These are phyloP conservation scores for Phyllopteryx taeniolatus DNA, from an alignment of 2,113 vertebrate species.

Conservation along the genomic window DNA sequence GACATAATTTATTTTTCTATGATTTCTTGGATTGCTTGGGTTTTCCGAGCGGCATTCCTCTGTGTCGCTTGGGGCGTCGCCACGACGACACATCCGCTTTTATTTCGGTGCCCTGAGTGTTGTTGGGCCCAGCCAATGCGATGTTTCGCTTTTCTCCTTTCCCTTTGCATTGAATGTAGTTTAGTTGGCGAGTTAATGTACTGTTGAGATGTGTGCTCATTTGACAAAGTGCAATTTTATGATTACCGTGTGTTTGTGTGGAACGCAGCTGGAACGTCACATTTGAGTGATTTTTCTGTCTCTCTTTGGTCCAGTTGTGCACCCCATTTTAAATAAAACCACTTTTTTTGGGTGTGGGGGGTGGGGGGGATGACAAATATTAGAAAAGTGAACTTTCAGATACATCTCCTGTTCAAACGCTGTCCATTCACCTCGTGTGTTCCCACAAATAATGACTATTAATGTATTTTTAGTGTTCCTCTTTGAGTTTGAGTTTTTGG, in stretches of 20 bases:
- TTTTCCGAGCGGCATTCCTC: slow-evolving; percentile 71
- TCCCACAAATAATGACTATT: slow-evolving; percentile 21
- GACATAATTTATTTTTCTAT: slow-evolving; percentile 73
- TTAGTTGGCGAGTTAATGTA: slow-evolving; percentile 69
- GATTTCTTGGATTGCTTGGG: slow-evolving; percentile 68
- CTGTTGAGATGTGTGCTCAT: slow-evolving; percentile 66
- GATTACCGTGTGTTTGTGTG: slow-evolving; percentile 49
- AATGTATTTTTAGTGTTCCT: background rate
- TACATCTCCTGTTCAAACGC: background rate
- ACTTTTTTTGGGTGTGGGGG: slow-evolving; percentile 26
- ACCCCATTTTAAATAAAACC: slow-evolving; percentile 45
- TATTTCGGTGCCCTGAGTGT: slow-evolving; percentile 28
- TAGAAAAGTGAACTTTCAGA: slow-evolving; percentile 13
- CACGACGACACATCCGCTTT: slow-evolving; percentile 9
- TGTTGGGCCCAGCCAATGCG: slow-evolving; percentile 33
- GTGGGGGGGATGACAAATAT: background rate
- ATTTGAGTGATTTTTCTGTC: slow-evolving; percentile 34
- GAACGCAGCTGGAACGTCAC: slow-evolving; percentile 54
- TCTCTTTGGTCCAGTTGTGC: slow-evolving; percentile 47
- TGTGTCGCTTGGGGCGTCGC: slow-evolving; percentile 21
- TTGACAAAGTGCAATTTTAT: slow-evolving; percentile 74
- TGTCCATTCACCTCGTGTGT: slow-evolving; percentile 34
- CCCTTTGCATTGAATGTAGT: slow-evolving; percentile 75
- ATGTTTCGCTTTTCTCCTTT: slow-evolving; percentile 11
- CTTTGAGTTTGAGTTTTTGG: slow-evolving; percentile 12